Evolutionary conservation across 2,797 vertebrate genomes (phyloP), one percentile per base, ranked within the genome.

Genomic region (Sebastes trivittatus): DNA sequence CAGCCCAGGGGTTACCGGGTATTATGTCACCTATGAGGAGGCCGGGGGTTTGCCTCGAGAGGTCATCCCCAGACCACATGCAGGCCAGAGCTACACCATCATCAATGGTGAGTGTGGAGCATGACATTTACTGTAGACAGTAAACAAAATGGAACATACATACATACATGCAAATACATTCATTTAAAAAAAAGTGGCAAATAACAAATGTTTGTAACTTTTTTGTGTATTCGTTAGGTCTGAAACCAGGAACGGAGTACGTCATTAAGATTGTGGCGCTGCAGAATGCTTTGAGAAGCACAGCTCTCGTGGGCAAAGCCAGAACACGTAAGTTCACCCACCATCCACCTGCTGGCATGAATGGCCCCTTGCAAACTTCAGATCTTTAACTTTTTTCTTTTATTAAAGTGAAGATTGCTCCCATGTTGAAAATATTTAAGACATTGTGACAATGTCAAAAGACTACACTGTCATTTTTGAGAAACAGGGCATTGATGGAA

Each of bases 181-280:
- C 1, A 63, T 66, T 66, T 0, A 11, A 25, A 13, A 0, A 30
- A 30, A 62, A 9, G 1, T 14, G 2, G 11, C 0, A 4, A 32
- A 66, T 32, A 2, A 58, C 1, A 55, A 52, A 14, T 61, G 27
- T 14, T 68, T 5, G 6, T 4, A 25, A 49, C 42, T 20, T 77
- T 4, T 75, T 25, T 66, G 6, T 72, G 4, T 36, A 7, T 64
- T 34, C 77, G 5, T 23, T 77, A 99, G 98, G 96, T 92, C 93
- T 99, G 89, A 97, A 97, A 86, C 96, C 98, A 66, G 97, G 94
- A 85, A 98, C 96, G 0, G 97, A 98, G 82, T 99, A 99, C 11
- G 94, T 96, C 49, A 96, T 99, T 81, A 96, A 96, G 54, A 94
- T 99, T 54, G 96, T 97, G 63, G 96, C 98, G 30, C 93, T 99